Conservation (phyloP, 2,113 vertebrate species). For the Pomatostomus ruficeps region DNA sequence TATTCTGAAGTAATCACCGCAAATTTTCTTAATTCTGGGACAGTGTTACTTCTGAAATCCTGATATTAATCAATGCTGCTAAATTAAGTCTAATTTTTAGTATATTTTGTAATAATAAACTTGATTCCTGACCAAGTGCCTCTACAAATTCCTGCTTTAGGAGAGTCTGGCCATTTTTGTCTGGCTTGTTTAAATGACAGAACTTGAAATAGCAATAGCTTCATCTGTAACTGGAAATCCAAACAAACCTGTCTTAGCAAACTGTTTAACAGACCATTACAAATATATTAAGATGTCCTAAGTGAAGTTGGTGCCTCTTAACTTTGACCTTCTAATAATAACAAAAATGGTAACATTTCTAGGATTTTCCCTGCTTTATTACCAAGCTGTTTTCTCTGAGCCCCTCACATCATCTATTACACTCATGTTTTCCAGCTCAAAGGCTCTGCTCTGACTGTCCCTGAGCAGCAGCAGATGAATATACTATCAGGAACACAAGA, state of each 20-base stretch:
- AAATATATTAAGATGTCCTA: background rate
- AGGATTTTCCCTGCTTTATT: background rate
- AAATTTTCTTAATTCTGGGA: background rate
- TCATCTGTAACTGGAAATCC: conserved; percentile 2
- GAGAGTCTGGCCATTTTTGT: background rate
- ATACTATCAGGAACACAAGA: background rate
- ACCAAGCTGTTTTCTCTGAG: conserved; percentile 7
- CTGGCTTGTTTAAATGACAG: background rate
- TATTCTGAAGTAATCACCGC: background rate
- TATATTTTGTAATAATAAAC: background rate
- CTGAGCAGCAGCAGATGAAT: conserved; percentile 16
- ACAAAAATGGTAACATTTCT: background rate
- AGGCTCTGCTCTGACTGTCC: background rate
- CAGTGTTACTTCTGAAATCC: background rate
- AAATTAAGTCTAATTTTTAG: background rate
- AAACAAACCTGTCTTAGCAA: background rate
- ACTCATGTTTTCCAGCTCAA: background rate
- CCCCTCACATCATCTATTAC: background rate
- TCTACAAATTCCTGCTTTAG: background rate
- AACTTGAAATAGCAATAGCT: background rate
- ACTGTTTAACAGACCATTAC: background rate
- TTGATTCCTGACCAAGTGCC: background rate
- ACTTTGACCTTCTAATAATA: background rate
- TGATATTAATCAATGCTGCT: background rate
- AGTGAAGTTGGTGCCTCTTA: background rate